Conservation (phyloP, 2,888 invertebrate genomes). For the Ephialtes manifestator region DNA sequence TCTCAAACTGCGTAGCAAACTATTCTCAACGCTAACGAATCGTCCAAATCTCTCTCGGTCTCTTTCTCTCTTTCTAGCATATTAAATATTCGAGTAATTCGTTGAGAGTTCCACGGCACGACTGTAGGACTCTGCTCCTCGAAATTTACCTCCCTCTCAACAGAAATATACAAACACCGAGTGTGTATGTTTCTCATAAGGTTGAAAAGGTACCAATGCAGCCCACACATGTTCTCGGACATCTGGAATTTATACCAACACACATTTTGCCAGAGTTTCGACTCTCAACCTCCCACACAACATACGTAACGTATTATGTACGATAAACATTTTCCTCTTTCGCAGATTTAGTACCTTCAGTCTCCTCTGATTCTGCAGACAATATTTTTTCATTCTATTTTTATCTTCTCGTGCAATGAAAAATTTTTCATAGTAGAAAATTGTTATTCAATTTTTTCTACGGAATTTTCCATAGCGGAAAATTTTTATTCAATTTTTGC, state of each 20-base stretch:
- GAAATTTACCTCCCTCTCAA: conserved; percentile 63
- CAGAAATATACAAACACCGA: conserved; percentile 27
- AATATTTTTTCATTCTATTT: background rate
- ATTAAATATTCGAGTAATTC: conserved; percentile 84
- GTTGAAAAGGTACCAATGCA: background rate
- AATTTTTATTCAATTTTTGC: no score
- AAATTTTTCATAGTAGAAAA: no score
- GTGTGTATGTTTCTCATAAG: conserved; percentile 64
- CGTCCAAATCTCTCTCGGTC: conserved; percentile 76
- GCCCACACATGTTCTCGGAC: conserved; percentile 69
- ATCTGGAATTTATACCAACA: conserved; percentile 83
- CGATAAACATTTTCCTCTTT: conserved; percentile 79
- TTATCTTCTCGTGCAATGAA: no score
- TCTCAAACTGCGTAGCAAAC: conserved; percentile 77
- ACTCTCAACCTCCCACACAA: conserved; percentile 71
- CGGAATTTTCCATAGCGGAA: no score
- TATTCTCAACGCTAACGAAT: conserved; percentile 83
- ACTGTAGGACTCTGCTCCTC: conserved; percentile 59
- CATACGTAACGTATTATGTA: conserved; percentile 74
- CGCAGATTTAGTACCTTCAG: conserved; percentile 23
- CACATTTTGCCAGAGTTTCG: conserved; percentile 73
- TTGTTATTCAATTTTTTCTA: no score
- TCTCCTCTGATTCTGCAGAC: background rate
- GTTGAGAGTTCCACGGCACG: conserved; percentile 76
- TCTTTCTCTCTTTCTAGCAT: conserved; percentile 71